Evolutionary conservation across 2,888 invertebrate genomes (phyloP).

Genomic region (Cephus pulcher): DNA sequence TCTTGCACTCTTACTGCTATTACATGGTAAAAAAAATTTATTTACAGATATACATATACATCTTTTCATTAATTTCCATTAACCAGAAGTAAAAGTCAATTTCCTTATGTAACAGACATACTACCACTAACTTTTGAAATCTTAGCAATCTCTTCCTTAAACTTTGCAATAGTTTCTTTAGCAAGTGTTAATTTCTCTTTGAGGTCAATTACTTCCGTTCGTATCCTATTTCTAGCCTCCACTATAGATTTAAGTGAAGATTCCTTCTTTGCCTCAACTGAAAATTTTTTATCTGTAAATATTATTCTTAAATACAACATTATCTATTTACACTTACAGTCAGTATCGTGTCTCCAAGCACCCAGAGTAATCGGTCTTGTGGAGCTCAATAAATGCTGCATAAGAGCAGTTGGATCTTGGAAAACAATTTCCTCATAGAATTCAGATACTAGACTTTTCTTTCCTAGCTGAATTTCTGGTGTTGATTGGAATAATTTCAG

Average conservation of each 20-base stretch:
- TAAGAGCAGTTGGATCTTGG: slow-evolving; percentile 88
- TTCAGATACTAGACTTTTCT: slow-evolving; percentile 87
- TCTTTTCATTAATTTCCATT: not conserved
- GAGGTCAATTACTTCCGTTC: slow-evolving; percentile 83
- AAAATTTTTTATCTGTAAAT: slow-evolving; percentile 54
- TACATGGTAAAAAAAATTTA: not conserved
- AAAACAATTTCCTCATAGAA: slow-evolving; percentile 97
- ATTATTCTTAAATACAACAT: slow-evolving; percentile 15
- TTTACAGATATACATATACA: not conserved
- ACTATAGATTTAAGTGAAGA: slow-evolving; percentile 82
- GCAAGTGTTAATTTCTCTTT: slow-evolving; percentile 88
- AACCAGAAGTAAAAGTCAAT: not conserved
- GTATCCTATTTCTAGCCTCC: slow-evolving; percentile 84
- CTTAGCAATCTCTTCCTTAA: slow-evolving; percentile 80
- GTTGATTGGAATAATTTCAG: slow-evolving; percentile 91
- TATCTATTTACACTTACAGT: slow-evolving; percentile 75
- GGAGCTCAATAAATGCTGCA: slow-evolving; percentile 88
- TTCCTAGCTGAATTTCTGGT: slow-evolving; percentile 68
- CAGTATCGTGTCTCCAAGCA: slow-evolving; percentile 86
- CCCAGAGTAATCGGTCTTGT: slow-evolving; percentile 81
- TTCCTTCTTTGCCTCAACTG: slow-evolving; percentile 91
- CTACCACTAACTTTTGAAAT: slow-evolving; percentile 56
- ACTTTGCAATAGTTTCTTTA: slow-evolving; percentile 86
- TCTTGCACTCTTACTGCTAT: not conserved
- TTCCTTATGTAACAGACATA: slow-evolving; percentile 39